Percentiles rank a stretch among this genome's conserved stretches.
phyloP scores from a whole-genome alignment of 2,797 vertebrate species.

The Sebastiscus albofasciatus region DNA sequence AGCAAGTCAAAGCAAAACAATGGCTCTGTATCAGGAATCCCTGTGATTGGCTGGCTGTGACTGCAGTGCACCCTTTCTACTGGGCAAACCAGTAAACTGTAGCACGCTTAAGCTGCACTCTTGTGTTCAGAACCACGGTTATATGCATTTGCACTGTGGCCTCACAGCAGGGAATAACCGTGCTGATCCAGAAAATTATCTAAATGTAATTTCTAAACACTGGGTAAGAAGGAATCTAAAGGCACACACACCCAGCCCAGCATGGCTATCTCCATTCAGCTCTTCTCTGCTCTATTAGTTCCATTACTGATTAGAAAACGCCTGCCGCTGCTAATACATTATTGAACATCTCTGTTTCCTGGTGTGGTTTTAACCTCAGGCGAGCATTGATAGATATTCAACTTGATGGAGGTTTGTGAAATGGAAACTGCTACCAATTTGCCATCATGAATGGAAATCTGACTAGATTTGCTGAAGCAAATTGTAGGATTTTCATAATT shows the following conservation, averaged over 20 bases:
- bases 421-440: not conserved
- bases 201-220: not conserved
- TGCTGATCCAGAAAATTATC: not conserved
- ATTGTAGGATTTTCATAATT: not conserved
- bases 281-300: conserved; percentile 19
- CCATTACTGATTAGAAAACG: conserved; percentile 66
- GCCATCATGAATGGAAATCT: not conserved
- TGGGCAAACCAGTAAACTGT: conserved; percentile 1
- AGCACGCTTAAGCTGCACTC: not conserved
- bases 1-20: conserved; percentile 21
- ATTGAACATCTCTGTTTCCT: conserved; percentile 64
- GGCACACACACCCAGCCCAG: not conserved
- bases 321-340: conserved; percentile 62
- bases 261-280: conserved; percentile 17
- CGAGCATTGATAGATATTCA: conserved; percentile 7
- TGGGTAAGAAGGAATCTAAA: not conserved
- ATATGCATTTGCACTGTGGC: not conserved
- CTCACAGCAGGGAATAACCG: not conserved
- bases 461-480: not conserved
- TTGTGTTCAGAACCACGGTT: not conserved
- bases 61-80: not conserved
- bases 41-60: conserved; percentile 18
- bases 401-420: conserved; percentile 27
- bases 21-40: not conserved
- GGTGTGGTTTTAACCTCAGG: conserved; percentile 58